These are phyloP conservation scores for Actenoides hombroni DNA, from an alignment of 2,113 vertebrate genomes.

Conservation along the genomic window DNA sequence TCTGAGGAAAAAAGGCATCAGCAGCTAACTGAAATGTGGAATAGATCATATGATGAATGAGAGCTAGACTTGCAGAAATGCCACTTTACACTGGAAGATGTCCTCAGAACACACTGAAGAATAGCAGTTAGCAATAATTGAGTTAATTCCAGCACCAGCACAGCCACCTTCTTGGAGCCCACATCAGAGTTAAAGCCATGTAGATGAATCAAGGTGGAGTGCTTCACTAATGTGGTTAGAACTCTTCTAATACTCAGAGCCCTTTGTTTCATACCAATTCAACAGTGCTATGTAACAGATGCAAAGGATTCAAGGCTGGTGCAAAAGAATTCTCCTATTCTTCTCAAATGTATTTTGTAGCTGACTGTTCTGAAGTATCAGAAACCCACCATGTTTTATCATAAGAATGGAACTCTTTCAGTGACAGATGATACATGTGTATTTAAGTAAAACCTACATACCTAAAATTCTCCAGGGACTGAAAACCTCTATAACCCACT, in stretches of 20 bases:
- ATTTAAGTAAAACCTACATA: not conserved
- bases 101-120: not conserved
- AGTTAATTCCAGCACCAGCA: not conserved
- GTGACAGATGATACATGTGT: not conserved
- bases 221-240: not conserved
- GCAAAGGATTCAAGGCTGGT: not conserved
- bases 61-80: not conserved
- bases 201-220: not conserved
- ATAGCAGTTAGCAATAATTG: no score
- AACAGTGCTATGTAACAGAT: not conserved
- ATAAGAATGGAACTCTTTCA: not conserved
- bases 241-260: not conserved
- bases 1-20: slow-evolving; percentile 63
- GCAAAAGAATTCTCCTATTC: not conserved
- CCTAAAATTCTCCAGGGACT: not conserved
- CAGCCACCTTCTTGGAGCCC: not conserved
- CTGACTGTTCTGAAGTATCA: not conserved
- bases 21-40: not conserved
- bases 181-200: not conserved
- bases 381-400: not conserved
- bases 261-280: not conserved
- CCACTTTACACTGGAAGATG: not conserved
- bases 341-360: not conserved
- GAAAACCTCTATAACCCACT: not conserved
- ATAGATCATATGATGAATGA: not conserved